Evolutionary conservation across 2,797 vertebrate genomes (phyloP).

Genomic region (Myotis vivesi): DNA sequence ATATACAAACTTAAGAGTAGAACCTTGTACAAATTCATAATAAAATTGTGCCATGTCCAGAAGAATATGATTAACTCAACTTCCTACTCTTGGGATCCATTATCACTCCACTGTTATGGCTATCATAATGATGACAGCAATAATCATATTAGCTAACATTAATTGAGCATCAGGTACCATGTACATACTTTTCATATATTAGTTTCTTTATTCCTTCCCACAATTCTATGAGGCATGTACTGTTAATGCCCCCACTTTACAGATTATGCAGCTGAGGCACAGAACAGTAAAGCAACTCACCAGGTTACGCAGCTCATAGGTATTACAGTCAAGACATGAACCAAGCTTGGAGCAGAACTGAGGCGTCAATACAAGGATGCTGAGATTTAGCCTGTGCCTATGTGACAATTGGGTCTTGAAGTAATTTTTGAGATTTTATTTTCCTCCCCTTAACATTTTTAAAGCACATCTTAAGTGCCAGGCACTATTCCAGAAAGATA

Average conservation of each 20-base stretch:
- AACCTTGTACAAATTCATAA: not conserved
- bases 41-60: not conserved
- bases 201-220: not conserved
- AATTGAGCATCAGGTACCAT: not conserved
- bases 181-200: not conserved
- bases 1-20: not conserved
- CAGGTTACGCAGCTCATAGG: not conserved
- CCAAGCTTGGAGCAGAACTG: not conserved
- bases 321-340: not conserved
- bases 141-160: too few relatives aligned
- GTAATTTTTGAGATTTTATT: not conserved
- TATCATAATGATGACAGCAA: not conserved
- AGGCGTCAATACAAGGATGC: not conserved
- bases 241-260: not conserved
- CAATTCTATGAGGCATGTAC: not conserved
- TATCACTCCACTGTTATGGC: not conserved
- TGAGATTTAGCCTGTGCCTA: not conserved
- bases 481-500: not conserved
- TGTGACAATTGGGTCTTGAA: rapidly evolving
- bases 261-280: not conserved
- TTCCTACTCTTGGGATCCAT: not conserved
- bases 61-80: not conserved
- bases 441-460: not conserved
- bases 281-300: not conserved
- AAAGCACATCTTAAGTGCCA: not conserved